Conservation (phyloP, 2,797 vertebrate genomes). For the Melanotaenia maccullochi region DNA sequence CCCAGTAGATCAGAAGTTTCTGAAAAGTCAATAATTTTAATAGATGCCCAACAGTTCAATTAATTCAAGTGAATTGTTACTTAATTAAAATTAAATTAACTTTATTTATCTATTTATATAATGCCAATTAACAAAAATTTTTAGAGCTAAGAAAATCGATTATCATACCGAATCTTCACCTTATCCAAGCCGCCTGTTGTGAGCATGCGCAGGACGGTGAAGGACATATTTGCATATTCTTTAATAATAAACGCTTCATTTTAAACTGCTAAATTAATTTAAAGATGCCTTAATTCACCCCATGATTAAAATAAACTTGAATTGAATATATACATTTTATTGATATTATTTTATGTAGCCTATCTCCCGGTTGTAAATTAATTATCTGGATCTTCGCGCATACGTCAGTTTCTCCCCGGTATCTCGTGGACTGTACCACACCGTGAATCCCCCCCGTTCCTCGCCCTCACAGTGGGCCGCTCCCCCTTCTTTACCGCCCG, state of each 20-base stretch:
- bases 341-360: neutral
- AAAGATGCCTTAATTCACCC: neutral
- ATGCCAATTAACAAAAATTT: too few relatives aligned
- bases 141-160: too few relatives aligned
- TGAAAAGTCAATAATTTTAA: too few relatives aligned
- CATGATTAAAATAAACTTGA: neutral
- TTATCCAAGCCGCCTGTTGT: neutral
- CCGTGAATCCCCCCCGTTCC: constrained; percentile 9
- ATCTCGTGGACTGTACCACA: constrained; percentile 69
- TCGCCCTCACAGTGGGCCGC: constrained; percentile 49
- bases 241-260: neutral
- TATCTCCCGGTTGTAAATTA: neutral
- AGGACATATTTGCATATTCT: neutral
- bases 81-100: too few relatives aligned
- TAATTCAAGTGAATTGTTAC: too few relatives aligned
- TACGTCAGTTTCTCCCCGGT: neutral
- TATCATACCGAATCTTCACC: too few relatives aligned
- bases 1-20: too few relatives aligned
- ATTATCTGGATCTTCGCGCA: neutral
- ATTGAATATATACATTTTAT: too few relatives aligned
- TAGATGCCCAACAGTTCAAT: too few relatives aligned
- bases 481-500: constrained; percentile 72
- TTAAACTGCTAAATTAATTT: neutral
- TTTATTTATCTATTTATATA: too few relatives aligned
- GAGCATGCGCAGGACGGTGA: neutral